Percentiles rank a stretch among this genome's conserved stretches.
phyloP scores from a whole-genome alignment of 2,113 vertebrate genomes.

The Numenius arquata region DNA sequence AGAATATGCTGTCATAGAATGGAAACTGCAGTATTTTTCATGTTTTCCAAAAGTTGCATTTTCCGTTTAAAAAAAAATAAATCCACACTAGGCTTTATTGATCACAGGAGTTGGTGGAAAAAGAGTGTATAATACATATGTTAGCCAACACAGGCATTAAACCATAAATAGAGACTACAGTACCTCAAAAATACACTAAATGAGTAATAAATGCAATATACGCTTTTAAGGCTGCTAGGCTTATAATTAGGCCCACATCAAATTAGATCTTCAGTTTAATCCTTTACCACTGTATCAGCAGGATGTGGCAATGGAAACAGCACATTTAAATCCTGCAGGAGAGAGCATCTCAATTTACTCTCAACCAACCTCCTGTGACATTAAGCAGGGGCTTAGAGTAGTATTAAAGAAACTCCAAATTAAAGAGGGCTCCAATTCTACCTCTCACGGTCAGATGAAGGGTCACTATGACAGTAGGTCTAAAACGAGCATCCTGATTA shows the following conservation, averaged over 20 bases:
- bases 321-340: constrained; percentile 8
- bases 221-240: not conserved
- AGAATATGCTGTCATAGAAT: not conserved
- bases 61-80: not conserved
- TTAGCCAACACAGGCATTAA: not conserved
- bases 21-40: constrained; percentile 2
- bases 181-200: not conserved
- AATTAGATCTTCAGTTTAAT: constrained; percentile 2
- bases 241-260: constrained; percentile 4
- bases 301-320: constrained; percentile 19
- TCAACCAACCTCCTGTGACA: not conserved
- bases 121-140: not conserved
- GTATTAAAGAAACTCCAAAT: constrained; percentile 1
- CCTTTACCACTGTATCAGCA: constrained; percentile 8
- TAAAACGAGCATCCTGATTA: not conserved
- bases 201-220: constrained; percentile 2
- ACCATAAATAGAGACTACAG: not conserved
- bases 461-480: not conserved
- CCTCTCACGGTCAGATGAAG: not conserved
- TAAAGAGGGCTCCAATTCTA: not conserved
- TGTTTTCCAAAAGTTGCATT: constrained; percentile 6
- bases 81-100: not conserved
- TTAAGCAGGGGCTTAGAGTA: constrained; percentile 9
- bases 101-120: not conserved
- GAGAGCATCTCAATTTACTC: constrained; percentile 29